phyloP scores from a whole-genome alignment of 1,140 invertebrate genomes.

The Bombus vancouverensis region DNA sequence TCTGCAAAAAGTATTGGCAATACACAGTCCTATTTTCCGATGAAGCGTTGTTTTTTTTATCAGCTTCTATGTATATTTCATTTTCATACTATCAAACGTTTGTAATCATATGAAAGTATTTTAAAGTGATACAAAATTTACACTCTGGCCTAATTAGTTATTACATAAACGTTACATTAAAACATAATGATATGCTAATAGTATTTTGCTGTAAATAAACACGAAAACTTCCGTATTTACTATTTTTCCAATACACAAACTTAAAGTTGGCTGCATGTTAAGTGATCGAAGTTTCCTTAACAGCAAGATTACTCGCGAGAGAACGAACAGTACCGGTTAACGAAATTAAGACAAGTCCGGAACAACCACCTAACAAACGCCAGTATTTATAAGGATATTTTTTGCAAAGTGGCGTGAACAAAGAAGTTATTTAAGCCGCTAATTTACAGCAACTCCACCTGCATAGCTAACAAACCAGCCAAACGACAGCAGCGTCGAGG shows the following conservation, averaged over 20 bases:
- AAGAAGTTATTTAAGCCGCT: conserved; percentile 1
- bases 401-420: neutral
- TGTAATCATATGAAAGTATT: too few relatives aligned
- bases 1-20: too few relatives aligned
- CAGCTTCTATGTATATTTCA: too few relatives aligned
- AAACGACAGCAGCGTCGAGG: neutral
- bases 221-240: neutral
- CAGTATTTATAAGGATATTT: neutral
- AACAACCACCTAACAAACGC: neutral
- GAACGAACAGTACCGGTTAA: neutral
- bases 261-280: neutral
- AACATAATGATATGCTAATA: too few relatives aligned
- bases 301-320: neutral
- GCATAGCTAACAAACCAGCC: neutral
- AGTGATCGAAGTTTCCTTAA: neutral
- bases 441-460: neutral
- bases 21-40: too few relatives aligned
- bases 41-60: too few relatives aligned
- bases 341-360: neutral
- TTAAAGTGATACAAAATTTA: too few relatives aligned
- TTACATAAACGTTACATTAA: too few relatives aligned
- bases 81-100: too few relatives aligned
- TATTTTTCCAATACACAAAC: neutral
- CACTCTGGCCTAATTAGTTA: too few relatives aligned
- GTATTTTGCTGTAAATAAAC: too few relatives aligned